These are phyloP conservation scores for Natator depressus DNA, from an alignment of 2,113 vertebrate genomes.

Conservation along the genomic window DNA sequence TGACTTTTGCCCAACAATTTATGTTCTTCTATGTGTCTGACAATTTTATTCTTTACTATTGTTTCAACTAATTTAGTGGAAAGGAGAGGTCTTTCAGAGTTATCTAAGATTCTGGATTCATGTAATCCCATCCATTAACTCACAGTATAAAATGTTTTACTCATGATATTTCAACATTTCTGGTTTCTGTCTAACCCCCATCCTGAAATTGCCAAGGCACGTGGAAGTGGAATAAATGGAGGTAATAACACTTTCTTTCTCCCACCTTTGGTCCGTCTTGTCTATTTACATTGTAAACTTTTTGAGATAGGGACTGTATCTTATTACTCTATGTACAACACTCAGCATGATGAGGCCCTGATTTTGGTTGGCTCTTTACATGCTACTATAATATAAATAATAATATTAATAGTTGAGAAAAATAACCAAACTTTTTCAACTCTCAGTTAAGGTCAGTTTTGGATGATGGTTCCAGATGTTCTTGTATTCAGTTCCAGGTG, in stretches of 20 bases:
- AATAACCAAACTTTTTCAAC: background rate
- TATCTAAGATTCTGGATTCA: background rate
- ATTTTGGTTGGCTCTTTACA: background rate
- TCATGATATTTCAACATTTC: background rate
- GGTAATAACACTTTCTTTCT: background rate
- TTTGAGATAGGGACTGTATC: background rate
- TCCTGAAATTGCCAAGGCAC: too few relatives aligned
- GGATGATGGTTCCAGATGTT: background rate
- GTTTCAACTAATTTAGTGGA: background rate
- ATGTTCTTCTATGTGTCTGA: too few relatives aligned
- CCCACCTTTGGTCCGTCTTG: background rate
- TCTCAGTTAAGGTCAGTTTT: background rate
- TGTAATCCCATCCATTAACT: background rate
- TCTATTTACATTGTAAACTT: background rate
- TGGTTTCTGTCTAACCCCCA: background rate
- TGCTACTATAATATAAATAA: background rate
- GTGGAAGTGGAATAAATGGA: background rate
- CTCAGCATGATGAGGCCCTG: too few relatives aligned
- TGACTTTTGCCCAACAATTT: too few relatives aligned
- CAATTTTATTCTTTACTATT: too few relatives aligned
- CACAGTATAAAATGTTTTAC: background rate
- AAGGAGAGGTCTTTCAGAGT: background rate
- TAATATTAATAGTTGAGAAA: background rate
- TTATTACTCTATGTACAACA: background rate
- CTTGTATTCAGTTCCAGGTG: slow-evolving; percentile 4